Evolutionary conservation across 2,797 vertebrate genomes (phyloP), one percentile per base, ranked within the genome.

Genomic region (Myiotriccus ornatus): DNA sequence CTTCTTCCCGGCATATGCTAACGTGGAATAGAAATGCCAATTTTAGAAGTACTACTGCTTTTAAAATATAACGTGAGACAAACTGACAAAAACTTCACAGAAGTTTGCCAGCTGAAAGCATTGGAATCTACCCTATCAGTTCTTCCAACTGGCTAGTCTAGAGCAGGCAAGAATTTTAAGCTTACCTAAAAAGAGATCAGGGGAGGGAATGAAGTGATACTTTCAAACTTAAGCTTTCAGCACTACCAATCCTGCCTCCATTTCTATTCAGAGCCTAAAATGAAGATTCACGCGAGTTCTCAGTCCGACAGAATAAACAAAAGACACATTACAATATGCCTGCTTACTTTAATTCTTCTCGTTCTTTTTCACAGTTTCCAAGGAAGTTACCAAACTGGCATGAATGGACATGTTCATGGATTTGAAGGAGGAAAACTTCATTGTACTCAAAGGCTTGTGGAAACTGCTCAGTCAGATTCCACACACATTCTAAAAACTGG

Each of bases 341-440:
- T n/a, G 92, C 98, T 99, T 97, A 99, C 99, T 98, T 99, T 57
- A 99, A 96, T 27, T 99, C 98, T 96, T 99, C 99, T 97, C 99
- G 98, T 93, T 99, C 99, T 89, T 99, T 98, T 93, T 99, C 98
- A 95, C 98, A 99, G 96, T 99, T 99, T 81, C 99, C 99, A 44
- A 99, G 98, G 96, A 99, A 99, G 97, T 99, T 99, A 93, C 99
- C 99, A 76, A 99, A 99, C 83, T 99, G 99, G 96, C 99, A 99
- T 3, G 99, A 99, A 96, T 99, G 98, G 79, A 99, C 98, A 0
- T 99, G 99, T 89, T 99, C 99, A 11, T 99, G 99, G 95, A 99
- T 99, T 98, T 99, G 99, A 97, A 99, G 99, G 84, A 99, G 99
- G 98, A 99, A 99, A 92, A 98, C 99, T 96, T 99, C 99, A 52